A percentile compares a stretch with the other conserved stretches of the same genome.
phyloP scores from a whole-genome alignment of 2,113 vertebrate species.

The Noturus placidus region DNA sequence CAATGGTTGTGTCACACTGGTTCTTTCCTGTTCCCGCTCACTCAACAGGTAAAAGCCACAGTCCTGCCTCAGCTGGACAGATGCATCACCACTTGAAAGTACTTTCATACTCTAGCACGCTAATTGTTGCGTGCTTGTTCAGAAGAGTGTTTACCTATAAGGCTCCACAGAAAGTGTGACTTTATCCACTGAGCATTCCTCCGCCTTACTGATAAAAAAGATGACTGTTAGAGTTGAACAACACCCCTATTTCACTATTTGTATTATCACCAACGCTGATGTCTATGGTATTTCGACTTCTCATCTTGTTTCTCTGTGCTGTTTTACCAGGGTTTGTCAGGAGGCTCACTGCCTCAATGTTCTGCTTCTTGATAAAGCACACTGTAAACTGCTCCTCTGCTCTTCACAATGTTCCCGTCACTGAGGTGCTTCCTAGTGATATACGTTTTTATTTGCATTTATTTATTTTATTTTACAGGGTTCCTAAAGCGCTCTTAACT shows the following conservation, averaged over 20 bases:
- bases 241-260: neutral
- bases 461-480: too few relatives aligned
- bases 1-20: neutral
- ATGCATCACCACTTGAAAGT: neutral
- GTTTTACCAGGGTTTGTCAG: neutral
- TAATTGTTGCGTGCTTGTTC: slow-evolving; percentile 38
- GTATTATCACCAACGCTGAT: neutral
- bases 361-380: neutral
- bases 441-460: neutral
- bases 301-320: neutral
- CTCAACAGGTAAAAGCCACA: neutral
- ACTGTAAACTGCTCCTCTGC: neutral
- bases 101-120: neutral
- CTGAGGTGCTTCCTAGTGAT: neutral
- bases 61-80: neutral
- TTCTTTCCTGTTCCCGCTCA: neutral
- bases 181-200: slow-evolving; percentile 25
- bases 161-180: neutral
- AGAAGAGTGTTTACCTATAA: slow-evolving; percentile 7
- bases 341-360: neutral
- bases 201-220: slow-evolving; percentile 1
- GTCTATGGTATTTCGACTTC: neutral
- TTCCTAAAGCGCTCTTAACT: too few relatives aligned
- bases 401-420: neutral
- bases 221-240: neutral